Evolutionary conservation across 2,113 vertebrate genomes (phyloP), one percentile per base, ranked within the genome.

Genomic region (Rhabdornis inornatus): DNA sequence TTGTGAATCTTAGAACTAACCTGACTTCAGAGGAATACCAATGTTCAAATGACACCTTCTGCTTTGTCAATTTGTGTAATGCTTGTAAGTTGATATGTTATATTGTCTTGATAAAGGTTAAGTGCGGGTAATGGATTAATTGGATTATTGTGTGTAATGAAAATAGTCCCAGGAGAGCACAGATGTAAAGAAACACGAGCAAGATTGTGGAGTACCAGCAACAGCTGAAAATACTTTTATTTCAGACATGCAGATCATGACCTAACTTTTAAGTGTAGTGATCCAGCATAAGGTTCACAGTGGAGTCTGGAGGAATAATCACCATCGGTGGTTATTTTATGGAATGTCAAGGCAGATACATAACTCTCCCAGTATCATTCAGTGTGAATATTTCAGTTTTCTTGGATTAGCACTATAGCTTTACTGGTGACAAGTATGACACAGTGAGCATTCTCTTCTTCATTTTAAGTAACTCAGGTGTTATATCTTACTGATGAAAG

Each of bases 61-160:
- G 77, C 28, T 86, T 84, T 59, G 53, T 65, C 69, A 71, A 83
- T 80, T 90, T 94, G 18, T 91, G 69, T 92, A 88, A 82, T 92
- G 65, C 60, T 77, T 92, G 33, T 75, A 96, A 95, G 83, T 33
- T 7, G 3, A 78, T 88, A 83, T 15, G 57, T 79, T 59, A 78
- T 42, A 90, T 93, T 92, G 66, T 92, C 84, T 91, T 90, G 37
- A 82, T 93, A 93, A 94, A 96, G 78, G 59, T 15, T 72, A 91
- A 97, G 24, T 90, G 71, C 50, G 93, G 55, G 92, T 87, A 96
- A 97, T 79, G 49, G 66, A 86, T 83, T 91, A 53, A 94, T 37
- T 66, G 31, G 39, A 83, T 77, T 83, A 63, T 23, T 78, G 13
- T 8, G 15, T 69, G 37, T 63, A 71, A 90, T 75, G 69, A 83